A percentile compares a stretch with the other conserved stretches of the same genome.
phyloP scores from a whole-genome alignment of 2,888 invertebrate genomes.

The Rhodophaea formosa region DNA sequence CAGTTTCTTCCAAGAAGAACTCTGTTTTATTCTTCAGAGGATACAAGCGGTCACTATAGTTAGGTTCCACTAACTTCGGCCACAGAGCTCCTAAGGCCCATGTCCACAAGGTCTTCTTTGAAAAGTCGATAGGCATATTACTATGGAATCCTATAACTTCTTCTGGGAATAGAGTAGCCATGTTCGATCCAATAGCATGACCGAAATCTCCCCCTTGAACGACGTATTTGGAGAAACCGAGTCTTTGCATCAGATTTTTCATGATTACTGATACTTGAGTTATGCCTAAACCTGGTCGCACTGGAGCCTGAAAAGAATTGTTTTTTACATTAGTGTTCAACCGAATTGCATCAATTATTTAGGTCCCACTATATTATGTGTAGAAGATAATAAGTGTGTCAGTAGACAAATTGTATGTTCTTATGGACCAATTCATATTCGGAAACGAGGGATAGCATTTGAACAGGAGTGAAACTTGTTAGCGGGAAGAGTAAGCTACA shows the following conservation, averaged over 20 bases:
- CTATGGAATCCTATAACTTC: conserved; percentile 81
- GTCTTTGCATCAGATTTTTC: conserved; percentile 85
- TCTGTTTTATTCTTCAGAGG: conserved; percentile 63
- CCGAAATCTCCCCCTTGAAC: conserved; percentile 91
- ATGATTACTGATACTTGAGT: conserved; percentile 82
- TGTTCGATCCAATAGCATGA: conserved; percentile 79
- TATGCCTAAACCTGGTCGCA: conserved; percentile 81
- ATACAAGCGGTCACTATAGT: conserved; percentile 72
- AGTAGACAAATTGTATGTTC: no score
- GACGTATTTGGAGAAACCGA: conserved; percentile 84
- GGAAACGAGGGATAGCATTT: no score
- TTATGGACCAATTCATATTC: no score
- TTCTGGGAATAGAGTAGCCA: conserved; percentile 84
- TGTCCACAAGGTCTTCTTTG: conserved; percentile 45
- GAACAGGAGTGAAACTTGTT: no score
- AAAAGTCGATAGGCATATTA: conserved; percentile 80
- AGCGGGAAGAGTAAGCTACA: no score
- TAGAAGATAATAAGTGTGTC: no score
- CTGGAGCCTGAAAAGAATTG: conserved; percentile 59
- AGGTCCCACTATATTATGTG: no score
- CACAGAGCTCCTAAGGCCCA: conserved; percentile 70
- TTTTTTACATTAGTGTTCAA: no score
- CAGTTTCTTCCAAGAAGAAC: conserved; percentile 72
- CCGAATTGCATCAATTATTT: no score
- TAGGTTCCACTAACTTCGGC: conserved; percentile 72